Percentiles rank a stretch among this genome's conserved stretches.
Conservation (phyloP, 2,888 invertebrate species). For the Unio pictorum region DNA sequence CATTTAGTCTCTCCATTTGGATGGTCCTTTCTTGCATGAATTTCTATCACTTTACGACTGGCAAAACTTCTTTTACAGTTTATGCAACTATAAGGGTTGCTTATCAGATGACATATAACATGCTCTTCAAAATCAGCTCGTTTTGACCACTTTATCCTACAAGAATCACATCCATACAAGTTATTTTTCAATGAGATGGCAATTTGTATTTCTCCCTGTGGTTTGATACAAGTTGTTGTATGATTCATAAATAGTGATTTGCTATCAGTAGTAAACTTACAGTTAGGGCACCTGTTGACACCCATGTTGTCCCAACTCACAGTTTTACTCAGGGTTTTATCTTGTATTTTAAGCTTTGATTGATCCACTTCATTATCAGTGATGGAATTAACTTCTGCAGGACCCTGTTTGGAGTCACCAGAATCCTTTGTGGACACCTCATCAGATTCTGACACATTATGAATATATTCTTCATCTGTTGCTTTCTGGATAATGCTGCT, state of each 20-base stretch:
- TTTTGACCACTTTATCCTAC: conserved; percentile 16
- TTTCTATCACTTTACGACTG: conserved; percentile 32
- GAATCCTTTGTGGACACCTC: no score
- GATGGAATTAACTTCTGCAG: no score
- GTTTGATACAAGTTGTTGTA: conserved; percentile 23
- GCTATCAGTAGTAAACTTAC: conserved; percentile 41
- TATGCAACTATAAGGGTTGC: conserved; percentile 43
- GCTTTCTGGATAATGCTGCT: no score
- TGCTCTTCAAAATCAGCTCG: conserved; percentile 44
- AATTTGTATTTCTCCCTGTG: conserved; percentile 4
- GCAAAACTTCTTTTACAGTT: conserved; percentile 34
- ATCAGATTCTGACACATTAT: no score
- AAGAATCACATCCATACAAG: conserved; percentile 19
- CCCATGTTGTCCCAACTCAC: conserved; percentile 19
- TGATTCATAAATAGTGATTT: conserved; percentile 30
- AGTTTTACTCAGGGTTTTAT: no score
- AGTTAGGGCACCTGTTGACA: conserved; percentile 32
- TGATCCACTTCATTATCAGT: no score
- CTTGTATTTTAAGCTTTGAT: no score
- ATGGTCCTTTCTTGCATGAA: conserved; percentile 38
- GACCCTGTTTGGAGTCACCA: no score
- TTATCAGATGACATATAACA: conserved; percentile 38
- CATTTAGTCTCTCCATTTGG: conserved; percentile 33
- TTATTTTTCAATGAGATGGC: conserved; percentile 5
- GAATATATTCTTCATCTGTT: no score